phyloP scores from a whole-genome alignment of 37 sponge, comb jelly and placozoan genomes.

The Cladorhizidae sp. region DNA sequence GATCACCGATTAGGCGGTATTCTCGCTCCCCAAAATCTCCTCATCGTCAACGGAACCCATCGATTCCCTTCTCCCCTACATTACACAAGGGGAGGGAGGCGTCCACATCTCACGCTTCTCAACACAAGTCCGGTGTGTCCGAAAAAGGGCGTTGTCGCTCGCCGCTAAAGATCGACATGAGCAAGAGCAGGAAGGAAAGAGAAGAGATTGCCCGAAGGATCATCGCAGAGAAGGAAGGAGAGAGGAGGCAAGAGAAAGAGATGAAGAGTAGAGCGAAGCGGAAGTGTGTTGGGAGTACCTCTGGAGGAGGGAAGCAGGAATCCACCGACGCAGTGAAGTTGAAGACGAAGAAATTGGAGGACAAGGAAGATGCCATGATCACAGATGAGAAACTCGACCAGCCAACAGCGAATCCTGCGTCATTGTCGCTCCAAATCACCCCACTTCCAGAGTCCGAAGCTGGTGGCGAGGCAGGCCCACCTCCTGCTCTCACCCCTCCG shows the following conservation, averaged over 20 bases:
- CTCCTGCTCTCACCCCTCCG: constrained; percentile 40
- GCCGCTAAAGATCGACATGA: not conserved
- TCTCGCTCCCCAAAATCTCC: too few relatives aligned
- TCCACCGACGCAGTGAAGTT: not conserved
- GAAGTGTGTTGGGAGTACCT: not conserved
- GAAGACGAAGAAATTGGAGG: not conserved
- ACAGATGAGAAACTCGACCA: not conserved
- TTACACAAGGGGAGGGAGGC: not conserved
- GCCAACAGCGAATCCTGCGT: too few relatives aligned
- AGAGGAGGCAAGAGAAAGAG: not conserved
- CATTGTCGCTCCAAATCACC: not conserved
- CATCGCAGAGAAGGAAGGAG: not conserved
- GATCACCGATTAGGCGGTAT: too few relatives aligned
- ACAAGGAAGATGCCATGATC: not conserved
- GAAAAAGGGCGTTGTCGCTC: not conserved
- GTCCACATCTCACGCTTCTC: too few relatives aligned
- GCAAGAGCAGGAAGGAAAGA: not conserved
- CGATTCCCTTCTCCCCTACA: too few relatives aligned
- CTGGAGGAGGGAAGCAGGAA: not conserved
- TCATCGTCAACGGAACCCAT: too few relatives aligned
- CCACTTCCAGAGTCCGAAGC: not conserved
- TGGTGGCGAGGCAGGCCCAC: not conserved
- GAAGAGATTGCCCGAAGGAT: not conserved
- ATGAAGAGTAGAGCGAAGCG: not conserved
- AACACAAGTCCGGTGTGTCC: not conserved